phyloP scores from a whole-genome alignment of 2,113 vertebrate genomes.

The Gasterosteus nipponicus region DNA sequence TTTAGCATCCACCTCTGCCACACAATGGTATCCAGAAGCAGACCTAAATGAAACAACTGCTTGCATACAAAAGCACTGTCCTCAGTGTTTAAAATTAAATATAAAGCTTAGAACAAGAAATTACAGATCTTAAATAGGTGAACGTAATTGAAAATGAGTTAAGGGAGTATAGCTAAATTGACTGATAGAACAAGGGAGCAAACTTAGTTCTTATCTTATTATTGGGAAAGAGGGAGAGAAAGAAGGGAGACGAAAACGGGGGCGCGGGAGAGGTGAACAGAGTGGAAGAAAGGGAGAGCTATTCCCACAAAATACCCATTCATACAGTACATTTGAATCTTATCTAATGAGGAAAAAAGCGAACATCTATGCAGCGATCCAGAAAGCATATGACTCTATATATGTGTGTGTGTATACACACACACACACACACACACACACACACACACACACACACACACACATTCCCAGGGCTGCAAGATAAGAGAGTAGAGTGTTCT shows the following conservation, averaged over 20 bases:
- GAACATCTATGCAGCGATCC: conserved; percentile 5
- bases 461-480: conserved; percentile 53
- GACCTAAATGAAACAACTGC: neutral
- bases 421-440: conserved; percentile 22
- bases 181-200: conserved; percentile 25
- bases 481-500: conserved; percentile 80
- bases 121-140: conserved; percentile 28
- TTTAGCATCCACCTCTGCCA: conserved; percentile 2
- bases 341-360: neutral
- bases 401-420: conserved; percentile 14
- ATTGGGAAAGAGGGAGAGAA: conserved; percentile 14
- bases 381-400: conserved; percentile 34
- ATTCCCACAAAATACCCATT: conserved; percentile 38
- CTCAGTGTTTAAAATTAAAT: neutral
- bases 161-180: conserved; percentile 14
- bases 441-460: neutral
- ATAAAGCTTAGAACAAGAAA: conserved; percentile 16
- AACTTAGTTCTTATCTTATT: conserved; percentile 47
- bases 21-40: neutral
- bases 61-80: neutral
- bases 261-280: conserved; percentile 3
- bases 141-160: conserved; percentile 47
- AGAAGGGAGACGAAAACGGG: neutral
- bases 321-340: conserved; percentile 40
- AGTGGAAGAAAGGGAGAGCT: conserved; percentile 2